Evolutionary conservation across 1,140 invertebrate species (phyloP), one percentile per base, ranked within the genome.

Genomic region (Brachionus manjavacas): DNA sequence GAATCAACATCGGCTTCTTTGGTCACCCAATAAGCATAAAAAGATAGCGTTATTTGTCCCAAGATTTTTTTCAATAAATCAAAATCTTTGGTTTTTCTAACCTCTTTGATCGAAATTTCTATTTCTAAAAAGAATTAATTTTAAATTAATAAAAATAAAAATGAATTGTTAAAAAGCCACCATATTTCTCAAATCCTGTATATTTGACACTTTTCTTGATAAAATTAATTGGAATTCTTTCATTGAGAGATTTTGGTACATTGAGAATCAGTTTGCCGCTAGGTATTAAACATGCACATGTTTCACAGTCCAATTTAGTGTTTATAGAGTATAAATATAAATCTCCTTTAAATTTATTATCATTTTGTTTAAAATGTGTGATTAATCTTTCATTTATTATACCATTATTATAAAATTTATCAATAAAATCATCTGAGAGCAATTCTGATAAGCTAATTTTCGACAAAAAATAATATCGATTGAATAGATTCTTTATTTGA

Each of bases 151-250:
- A 49, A 43, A 28, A n/a, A n/a, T n/a, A n/a, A 1, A 2, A 28
- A 76, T 12, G 4, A 0, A 49, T 23, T 46, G 28, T 14, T 25
- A n/a, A 25, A 76, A 49, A 12, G 23, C 25, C 14, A 76, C 72
- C 72, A 49, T 76, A 76, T 76, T 76, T 76, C n/a, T 76, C 43
- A 28, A 25, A 76, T 28, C 72, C 39, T 23, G 41, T 46, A 12
- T 3, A 49, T 76, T 76, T 76, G 0, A 46, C 12, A 46, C 41
- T 76, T 49, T 76, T 76, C 49, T 46, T 76, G 2, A 4, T 12
- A 76, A 25, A 76, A 49, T 76, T 28, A 11, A 76, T 49, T 12
- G 72, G 72, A 25, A 76, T 76, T 49, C 25, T 76, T 49, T 76
- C 43, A 49, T 76, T 28, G 3, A 49, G 8, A 14, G 72, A 76